phyloP scores from a whole-genome alignment of 2,113 vertebrate species.

The Phyllostomus discolor region DNA sequence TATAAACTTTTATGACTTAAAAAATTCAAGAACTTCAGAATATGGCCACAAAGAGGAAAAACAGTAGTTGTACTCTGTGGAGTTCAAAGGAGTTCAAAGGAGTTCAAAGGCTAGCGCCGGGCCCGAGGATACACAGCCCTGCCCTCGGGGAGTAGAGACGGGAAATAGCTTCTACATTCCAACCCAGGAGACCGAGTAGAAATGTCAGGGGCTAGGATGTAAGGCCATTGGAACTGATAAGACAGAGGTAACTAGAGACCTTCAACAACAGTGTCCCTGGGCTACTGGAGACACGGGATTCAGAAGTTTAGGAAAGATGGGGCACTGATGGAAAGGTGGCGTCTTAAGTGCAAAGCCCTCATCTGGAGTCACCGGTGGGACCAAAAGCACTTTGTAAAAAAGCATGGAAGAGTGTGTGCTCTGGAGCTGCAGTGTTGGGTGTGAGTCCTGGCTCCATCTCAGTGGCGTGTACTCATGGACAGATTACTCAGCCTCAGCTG shows the following conservation, averaged over 20 bases:
- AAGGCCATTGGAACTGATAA: not conserved
- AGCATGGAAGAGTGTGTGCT: not conserved
- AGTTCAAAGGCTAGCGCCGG: not conserved
- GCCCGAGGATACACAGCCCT: not conserved
- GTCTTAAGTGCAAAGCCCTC: not conserved
- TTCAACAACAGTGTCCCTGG: not conserved
- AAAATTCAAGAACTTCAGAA: not conserved
- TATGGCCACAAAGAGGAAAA: not conserved
- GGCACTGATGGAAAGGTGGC: not conserved
- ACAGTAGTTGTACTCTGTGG: not conserved
- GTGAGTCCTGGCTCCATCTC: not conserved
- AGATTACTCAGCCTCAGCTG: not conserved
- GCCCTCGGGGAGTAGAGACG: not conserved
- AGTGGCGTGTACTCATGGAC: not conserved
- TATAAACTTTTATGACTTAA: not conserved
- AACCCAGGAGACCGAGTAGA: not conserved
- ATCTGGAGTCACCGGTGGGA: not conserved
- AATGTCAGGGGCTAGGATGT: not conserved
- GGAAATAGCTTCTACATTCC: not conserved
- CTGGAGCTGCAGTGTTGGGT: not conserved
- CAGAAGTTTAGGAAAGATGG: not conserved
- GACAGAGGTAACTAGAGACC: not conserved
- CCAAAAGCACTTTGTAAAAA: not conserved
- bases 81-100: too few relatives aligned
- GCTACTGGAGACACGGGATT: not conserved